Base-by-base conservation (phyloP, 1,140 invertebrate species). In the Apis dorsata region DNA sequence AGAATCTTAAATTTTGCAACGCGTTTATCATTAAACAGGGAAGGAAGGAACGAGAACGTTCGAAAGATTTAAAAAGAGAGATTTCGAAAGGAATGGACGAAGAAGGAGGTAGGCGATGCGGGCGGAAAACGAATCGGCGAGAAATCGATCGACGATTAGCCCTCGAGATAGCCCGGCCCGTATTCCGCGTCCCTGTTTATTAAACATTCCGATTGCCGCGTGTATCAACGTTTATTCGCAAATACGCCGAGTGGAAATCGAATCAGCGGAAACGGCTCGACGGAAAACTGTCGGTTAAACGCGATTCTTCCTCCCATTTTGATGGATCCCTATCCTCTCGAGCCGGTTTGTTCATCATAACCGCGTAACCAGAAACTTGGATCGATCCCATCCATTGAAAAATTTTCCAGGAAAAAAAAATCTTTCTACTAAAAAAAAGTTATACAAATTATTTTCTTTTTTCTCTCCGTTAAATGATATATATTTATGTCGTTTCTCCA, bases 141-240 rank as follows among this genome's bases (percentile, higher is more conserved):
- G 59, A 57, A 69, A 66, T 68, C 80, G 55, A 51, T 69, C 72
- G 28, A 13, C 85, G 65, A 86, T 82, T 80, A 74, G 62, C 24
- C 44, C 10, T 59, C 57, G 65, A 66, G 71, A 70, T 51, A 57
- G 49, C 57, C 65, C 28, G 51, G 19, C 34, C 65, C 57, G 34
- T 74, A 62, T 62, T 24, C 57, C 34, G 51, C 51, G 55, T 57
- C 28, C 19, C 60, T 80, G 68, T 80, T 80, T 80, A 80, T 80
- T 80, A 72, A 80, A 80, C 78, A 80, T 80, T 72, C 78, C 68
- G 68, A 71, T 72, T 53, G 68, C 49, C 68, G 34, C 34, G 34
- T 72, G 78, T 72, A 80, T 62, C 78, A 80, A 72, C 78, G 78
- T 80, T 80, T 80, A 72, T 80, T 80, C 78, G 78, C 69, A 80